A percentile compares a stretch with the other conserved stretches of the same genome.
phyloP scores from a whole-genome alignment of 2,797 vertebrate genomes.

The Pseudocheirus occidentalis region DNA sequence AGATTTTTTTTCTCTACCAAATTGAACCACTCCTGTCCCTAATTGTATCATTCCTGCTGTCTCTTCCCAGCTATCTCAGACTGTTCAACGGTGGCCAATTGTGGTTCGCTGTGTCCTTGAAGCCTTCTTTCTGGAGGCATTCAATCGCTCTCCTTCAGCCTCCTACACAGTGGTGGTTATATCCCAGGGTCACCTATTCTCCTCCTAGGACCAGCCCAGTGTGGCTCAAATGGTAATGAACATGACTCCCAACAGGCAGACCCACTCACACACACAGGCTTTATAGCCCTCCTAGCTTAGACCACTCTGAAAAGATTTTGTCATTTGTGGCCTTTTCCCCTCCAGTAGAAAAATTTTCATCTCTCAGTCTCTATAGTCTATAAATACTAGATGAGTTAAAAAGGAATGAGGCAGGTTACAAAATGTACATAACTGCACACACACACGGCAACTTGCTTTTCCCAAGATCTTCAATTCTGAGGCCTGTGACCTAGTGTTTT shows the following conservation, averaged over 20 bases:
- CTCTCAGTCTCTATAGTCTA: conserved; percentile 79
- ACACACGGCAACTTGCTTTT: conserved; percentile 74
- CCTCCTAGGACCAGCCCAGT: conserved; percentile 79
- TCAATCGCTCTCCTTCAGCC: conserved; percentile 81
- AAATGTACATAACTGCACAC: conserved; percentile 78
- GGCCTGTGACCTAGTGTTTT: conserved; percentile 63
- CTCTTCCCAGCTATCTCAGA: conserved; percentile 80
- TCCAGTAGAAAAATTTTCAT: conserved; percentile 77
- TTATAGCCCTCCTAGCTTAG: conserved; percentile 78
- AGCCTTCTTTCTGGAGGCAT: conserved; percentile 80
- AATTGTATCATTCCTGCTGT: conserved; percentile 81
- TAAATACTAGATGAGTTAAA: conserved; percentile 82
- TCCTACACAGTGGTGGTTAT: conserved; percentile 78
- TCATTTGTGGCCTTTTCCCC: conserved; percentile 79
- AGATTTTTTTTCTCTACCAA: conserved; percentile 72
- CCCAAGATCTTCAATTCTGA: conserved; percentile 75
- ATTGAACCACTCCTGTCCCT: conserved; percentile 80
- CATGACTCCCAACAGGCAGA: conserved; percentile 78
- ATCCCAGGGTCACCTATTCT: conserved; percentile 81
- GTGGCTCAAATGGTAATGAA: conserved; percentile 79
- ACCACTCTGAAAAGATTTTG: conserved; percentile 81
- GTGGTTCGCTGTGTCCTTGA: conserved; percentile 79
- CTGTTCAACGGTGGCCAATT: conserved; percentile 78
- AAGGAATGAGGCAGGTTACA: conserved; percentile 80
- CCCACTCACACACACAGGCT: conserved; percentile 54